Base-by-base conservation (phyloP, 2,113 vertebrate species). In the Erythrolamprus reginae region DNA sequence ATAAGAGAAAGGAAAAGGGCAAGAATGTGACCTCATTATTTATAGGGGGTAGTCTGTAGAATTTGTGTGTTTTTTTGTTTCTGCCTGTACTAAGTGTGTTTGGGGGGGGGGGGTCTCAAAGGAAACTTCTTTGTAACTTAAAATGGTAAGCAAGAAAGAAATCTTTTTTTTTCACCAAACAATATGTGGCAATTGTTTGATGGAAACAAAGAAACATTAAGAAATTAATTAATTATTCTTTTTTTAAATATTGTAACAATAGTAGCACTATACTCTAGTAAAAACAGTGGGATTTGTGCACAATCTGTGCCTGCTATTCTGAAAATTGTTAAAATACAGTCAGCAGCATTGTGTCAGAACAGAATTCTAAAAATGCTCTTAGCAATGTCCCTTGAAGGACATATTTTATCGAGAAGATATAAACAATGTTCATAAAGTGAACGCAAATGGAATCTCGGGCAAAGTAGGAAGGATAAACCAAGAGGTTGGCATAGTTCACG, bases 21-120 rank as follows among this genome's bases (percentile, higher is more conserved):
- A 91, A 92, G 56, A 93, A 91, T 21, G 77, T 26, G 89, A 61
- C 24, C 53, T 4, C 10, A 23, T 84, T 94, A 94, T 28, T 87
- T 92, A 70, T 55, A 84, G 12, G 70, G 10, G 50, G 42, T 86
- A 50, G 9, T 92, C 86, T 91, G 88, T 0, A 0, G 3, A 86
- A 58, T 91, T 47, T 82, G 19, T n/a, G 4, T n/a, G 4, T 91
- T 33, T 42, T 89, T 90, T 61, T 0, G 0, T 94, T 23, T 51
- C 42, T 28, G 45, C 24, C 38, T 42, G 33, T 19, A 65, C 12
- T n/a, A n/a, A n/a, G n/a, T n/a, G n/a, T n/a, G n/a, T 65, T 13
- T 51, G 0, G 0, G 45, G 65, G n/a, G 42, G 0, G 1, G 10
- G 45, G 45, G 86, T 55, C 89, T 90, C 56, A 92, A 88, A 24